phyloP scores from a whole-genome alignment of 2,113 vertebrate species.

The Cyanoderma ruficeps region DNA sequence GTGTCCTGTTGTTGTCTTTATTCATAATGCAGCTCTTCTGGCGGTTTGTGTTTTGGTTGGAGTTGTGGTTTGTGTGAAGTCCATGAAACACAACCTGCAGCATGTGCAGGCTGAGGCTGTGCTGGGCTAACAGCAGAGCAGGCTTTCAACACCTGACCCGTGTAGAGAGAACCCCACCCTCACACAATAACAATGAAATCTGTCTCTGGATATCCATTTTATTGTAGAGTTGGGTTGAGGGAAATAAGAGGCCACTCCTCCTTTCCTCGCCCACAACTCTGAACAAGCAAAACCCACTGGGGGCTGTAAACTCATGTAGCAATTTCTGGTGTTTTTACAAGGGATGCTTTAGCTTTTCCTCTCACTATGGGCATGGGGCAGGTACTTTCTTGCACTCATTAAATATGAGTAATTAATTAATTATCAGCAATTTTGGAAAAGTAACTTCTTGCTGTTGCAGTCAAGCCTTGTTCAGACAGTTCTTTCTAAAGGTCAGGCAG shows the following conservation, averaged over 20 bases:
- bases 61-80: background rate
- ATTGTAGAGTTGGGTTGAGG: background rate
- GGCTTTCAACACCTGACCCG: fast-evolving
- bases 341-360: background rate
- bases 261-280: background rate
- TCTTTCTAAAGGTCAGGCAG: background rate
- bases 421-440: background rate
- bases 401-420: background rate
- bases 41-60: background rate
- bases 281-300: background rate
- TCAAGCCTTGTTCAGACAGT: background rate
- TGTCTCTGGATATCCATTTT: background rate
- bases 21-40: fast-evolving
- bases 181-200: background rate
- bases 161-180: background rate
- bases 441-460: background rate
- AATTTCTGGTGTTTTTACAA: background rate
- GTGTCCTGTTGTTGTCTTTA: background rate
- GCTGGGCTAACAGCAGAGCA: background rate
- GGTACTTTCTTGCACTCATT: background rate
- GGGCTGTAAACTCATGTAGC: background rate
- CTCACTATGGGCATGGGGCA: background rate
- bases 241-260: background rate
- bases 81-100: background rate
- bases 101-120: background rate